Evolutionary conservation across 1,140 invertebrate genomes (phyloP).

Genomic region (Temnothorax nylanderi): DNA sequence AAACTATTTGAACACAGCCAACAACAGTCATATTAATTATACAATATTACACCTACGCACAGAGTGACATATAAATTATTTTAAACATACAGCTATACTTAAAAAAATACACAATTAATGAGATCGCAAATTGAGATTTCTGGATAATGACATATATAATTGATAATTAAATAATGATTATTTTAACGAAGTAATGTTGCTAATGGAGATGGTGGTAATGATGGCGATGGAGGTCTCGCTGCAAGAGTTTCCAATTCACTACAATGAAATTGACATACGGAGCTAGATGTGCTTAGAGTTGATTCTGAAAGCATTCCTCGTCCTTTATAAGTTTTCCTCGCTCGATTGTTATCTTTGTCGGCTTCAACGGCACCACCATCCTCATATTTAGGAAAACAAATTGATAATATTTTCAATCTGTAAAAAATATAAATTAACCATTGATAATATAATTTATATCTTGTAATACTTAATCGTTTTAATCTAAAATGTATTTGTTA

Average conservation of each 20-base stretch:
- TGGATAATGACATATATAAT: conserved; percentile 62
- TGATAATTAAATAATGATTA: conserved; percentile 63
- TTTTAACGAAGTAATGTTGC: conserved; percentile 79
- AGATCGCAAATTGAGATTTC: conserved; percentile 29
- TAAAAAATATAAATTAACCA: conserved; percentile 17
- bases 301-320: conserved; percentile 81
- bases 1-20: conserved; percentile 70
- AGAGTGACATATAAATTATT: conserved; percentile 46
- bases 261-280: conserved; percentile 82
- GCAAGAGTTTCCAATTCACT: conserved; percentile 80
- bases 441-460: neutral
- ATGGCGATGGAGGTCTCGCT: conserved; percentile 75
- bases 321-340: conserved; percentile 72
- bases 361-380: conserved; percentile 62
- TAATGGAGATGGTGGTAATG: conserved; percentile 74
- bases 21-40: conserved; percentile 68
- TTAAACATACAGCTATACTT: neutral
- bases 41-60: conserved; percentile 45
- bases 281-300: conserved; percentile 82
- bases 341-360: conserved; percentile 62
- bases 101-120: conserved; percentile 25
- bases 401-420: conserved; percentile 64
- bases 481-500: neutral
- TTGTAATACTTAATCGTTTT: neutral
- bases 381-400: conserved; percentile 70